Percentiles rank a stretch among this genome's conserved stretches.
Conservation (phyloP, 2,797 vertebrate species). For the Spizella passerina region DNA sequence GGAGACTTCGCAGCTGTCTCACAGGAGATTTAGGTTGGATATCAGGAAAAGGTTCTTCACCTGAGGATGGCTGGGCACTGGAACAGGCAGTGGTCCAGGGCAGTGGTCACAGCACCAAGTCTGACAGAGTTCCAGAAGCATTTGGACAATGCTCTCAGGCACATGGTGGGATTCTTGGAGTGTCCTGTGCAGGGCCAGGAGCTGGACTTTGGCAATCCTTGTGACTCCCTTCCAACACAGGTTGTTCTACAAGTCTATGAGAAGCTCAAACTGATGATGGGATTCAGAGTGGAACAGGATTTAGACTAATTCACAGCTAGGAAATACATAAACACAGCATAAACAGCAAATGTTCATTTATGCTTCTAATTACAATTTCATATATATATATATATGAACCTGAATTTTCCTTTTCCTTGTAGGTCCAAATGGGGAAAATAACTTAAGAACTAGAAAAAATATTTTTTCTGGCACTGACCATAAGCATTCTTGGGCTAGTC, state of each 20-base stretch:
- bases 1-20: not conserved
- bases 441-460: not conserved
- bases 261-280: not conserved
- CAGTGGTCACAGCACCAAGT: not conserved
- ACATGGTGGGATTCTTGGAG: not conserved
- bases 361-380: not conserved
- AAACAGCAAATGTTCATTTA: not conserved
- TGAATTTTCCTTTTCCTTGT: not conserved
- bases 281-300: not conserved
- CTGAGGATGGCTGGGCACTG: not conserved
- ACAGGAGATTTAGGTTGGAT: accelerated
- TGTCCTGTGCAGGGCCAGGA: not conserved
- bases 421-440: not conserved
- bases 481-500: not conserved
- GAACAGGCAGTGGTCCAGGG: not conserved
- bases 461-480: not conserved
- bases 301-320: not conserved
- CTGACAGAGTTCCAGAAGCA: not conserved
- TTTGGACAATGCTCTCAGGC: not conserved
- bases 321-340: not conserved
- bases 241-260: not conserved
- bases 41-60: not conserved
- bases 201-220: accelerated
- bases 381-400: not conserved
- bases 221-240: not conserved